Evolutionary conservation across 2,888 invertebrate genomes (phyloP).

Genomic region (Carabus problematicus): DNA sequence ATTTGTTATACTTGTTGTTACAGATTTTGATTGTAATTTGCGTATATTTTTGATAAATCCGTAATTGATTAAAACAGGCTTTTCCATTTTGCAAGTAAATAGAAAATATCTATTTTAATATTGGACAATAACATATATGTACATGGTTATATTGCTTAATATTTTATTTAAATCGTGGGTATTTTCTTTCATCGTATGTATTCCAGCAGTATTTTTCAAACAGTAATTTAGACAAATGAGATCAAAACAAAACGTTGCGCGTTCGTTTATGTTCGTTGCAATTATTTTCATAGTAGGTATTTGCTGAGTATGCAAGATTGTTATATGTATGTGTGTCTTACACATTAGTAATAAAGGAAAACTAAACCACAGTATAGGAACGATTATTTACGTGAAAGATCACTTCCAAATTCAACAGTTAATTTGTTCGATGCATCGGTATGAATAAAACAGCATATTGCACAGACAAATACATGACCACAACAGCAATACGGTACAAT

Average conservation of each 20-base stretch:
- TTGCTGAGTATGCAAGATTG: too few species aligned
- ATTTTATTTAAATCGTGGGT: too few species aligned
- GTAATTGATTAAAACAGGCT: too few species aligned
- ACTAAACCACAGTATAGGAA: slow-evolving; percentile 11
- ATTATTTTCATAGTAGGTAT: neutral
- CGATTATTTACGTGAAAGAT: neutral
- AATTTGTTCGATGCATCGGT: slow-evolving; percentile 27
- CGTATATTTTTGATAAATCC: too few species aligned
- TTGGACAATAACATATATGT: too few species aligned
- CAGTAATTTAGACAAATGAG: slow-evolving; percentile 8
- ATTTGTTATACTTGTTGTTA: too few species aligned
- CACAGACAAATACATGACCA: slow-evolving; percentile 18
- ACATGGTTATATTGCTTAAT: too few species aligned
- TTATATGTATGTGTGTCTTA: neutral
- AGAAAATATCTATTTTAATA: too few species aligned
- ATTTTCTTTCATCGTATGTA: too few species aligned
- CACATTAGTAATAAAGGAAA: neutral
- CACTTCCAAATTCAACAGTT: slow-evolving; percentile 7
- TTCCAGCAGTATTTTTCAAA: too few species aligned
- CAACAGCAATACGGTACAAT: slow-evolving; percentile 17
- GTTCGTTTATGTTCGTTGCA: neutral
- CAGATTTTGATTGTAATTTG: too few species aligned
- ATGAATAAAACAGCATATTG: slow-evolving; percentile 30
- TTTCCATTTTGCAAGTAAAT: too few species aligned
- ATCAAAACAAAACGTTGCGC: slow-evolving; percentile 4